phyloP scores from a whole-genome alignment of 2,797 vertebrate species.

The Oreortyx pictus region DNA sequence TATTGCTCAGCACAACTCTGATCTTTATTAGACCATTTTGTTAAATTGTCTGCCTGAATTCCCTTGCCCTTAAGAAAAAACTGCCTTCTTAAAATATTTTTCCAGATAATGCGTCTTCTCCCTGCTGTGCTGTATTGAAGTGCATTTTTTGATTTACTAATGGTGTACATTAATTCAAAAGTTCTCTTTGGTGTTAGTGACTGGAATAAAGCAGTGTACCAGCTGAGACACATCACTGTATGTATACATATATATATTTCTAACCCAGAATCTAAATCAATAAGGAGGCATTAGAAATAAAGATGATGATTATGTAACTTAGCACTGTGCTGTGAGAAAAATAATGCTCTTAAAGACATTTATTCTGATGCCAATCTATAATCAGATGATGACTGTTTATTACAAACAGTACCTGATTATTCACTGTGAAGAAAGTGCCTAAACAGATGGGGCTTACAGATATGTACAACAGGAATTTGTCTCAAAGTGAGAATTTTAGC shows the following conservation, averaged over 20 bases:
- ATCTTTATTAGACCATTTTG: conserved; percentile 48
- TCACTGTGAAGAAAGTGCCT: not conserved
- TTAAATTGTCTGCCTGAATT: conserved; percentile 39
- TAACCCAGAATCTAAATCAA: conserved; percentile 17
- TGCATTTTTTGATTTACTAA: conserved; percentile 58
- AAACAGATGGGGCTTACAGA: not conserved
- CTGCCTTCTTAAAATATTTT: conserved; percentile 45
- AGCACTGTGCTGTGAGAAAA: not conserved
- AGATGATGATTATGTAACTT: not conserved
- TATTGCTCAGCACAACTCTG: conserved; percentile 26
- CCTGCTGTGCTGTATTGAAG: conserved; percentile 46
- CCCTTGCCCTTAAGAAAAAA: conserved; percentile 31
- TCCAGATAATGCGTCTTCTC: conserved; percentile 30
- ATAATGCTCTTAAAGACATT: not conserved
- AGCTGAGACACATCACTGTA: conserved; percentile 1
- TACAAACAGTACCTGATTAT: not conserved
- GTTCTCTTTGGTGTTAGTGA: conserved; percentile 22
- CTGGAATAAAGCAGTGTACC: conserved; percentile 20
- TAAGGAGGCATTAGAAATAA: conserved; percentile 8
- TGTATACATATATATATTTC: not conserved
- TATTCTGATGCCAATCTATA: not conserved
- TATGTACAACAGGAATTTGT: not conserved
- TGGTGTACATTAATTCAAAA: conserved; percentile 51
- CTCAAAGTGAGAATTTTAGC: not conserved
- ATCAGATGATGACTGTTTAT: not conserved